Conservation (phyloP, 1,140 invertebrate species). For the Leptinotarsa undecemlineata region DNA sequence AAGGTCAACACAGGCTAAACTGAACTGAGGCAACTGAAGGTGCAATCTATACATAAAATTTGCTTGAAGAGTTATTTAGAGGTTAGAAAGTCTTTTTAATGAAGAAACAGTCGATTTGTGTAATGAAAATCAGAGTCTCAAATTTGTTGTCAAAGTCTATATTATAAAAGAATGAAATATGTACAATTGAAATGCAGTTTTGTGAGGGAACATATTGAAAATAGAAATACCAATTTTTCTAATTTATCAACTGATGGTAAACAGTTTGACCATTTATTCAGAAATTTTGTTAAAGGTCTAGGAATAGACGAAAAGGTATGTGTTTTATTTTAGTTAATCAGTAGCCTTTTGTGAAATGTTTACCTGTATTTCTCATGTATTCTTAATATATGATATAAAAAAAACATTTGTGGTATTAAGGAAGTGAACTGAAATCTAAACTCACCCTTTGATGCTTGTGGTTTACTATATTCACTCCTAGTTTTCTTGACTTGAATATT, state of each 20-base stretch:
- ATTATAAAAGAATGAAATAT: neutral
- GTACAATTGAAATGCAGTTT: neutral
- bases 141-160: neutral
- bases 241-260: neutral
- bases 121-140: neutral
- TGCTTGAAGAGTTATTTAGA: neutral
- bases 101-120: neutral
- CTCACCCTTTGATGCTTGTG: constrained; percentile 51
- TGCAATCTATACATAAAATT: neutral
- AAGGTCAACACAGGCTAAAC: neutral
- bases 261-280: neutral
- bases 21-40: neutral
- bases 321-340: too few relatives aligned
- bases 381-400: too few relatives aligned
- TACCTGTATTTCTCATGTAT: too few relatives aligned
- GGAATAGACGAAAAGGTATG: too few relatives aligned
- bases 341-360: too few relatives aligned
- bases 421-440: too few relatives aligned
- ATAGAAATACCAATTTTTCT: neutral
- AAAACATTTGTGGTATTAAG: too few relatives aligned
- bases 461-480: constrained; percentile 62
- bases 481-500: constrained; percentile 96
- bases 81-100: neutral
- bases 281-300: too few relatives aligned
- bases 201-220: neutral